Percentiles rank a stretch among this genome's conserved stretches.
Evolutionary conservation across 2,888 invertebrate genomes (phyloP).

Genomic region (Xanthostigma xanthostigma): DNA sequence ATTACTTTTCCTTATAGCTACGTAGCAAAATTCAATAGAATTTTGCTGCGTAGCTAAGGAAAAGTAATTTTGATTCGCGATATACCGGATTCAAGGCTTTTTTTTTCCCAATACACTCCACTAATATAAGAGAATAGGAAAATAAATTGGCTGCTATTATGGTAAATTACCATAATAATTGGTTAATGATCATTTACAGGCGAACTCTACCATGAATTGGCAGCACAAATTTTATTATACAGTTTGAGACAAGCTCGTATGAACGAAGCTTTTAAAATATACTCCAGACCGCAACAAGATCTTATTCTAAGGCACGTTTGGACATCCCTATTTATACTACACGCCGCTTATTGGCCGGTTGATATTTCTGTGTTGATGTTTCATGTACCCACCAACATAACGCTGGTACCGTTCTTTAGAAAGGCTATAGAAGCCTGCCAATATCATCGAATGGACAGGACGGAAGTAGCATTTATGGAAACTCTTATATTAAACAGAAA

Average conservation of each 20-base stretch:
- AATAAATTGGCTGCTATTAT: no score
- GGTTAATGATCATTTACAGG: not conserved
- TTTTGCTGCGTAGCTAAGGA: no score
- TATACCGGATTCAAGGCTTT: no score
- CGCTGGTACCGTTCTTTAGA: slow-evolving; percentile 10
- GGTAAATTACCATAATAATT: no score
- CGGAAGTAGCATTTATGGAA: slow-evolving; percentile 34
- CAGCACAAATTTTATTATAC: slow-evolving; percentile 41
- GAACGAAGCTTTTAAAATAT: slow-evolving; percentile 35
- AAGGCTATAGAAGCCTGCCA: slow-evolving; percentile 26
- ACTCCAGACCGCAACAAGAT: slow-evolving; percentile 36
- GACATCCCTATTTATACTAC: slow-evolving; percentile 41
- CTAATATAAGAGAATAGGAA: no score
- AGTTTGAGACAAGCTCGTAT: slow-evolving; percentile 38
- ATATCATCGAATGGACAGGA: slow-evolving; percentile 28
- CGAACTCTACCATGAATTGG: slow-evolving; percentile 33
- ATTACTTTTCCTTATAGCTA: no score
- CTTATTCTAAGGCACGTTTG: slow-evolving; percentile 38
- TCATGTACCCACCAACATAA: slow-evolving; percentile 12
- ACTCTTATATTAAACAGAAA: slow-evolving; percentile 34
- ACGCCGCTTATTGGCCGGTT: slow-evolving; percentile 39
- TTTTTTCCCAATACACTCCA: no score
- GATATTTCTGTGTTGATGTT: slow-evolving; percentile 21
- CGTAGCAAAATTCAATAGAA: no score
- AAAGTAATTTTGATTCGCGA: no score